Evolutionary conservation across 2,888 invertebrate genomes (phyloP), one percentile per base, ranked within the genome.

Genomic region (Latrodectus elegans): DNA sequence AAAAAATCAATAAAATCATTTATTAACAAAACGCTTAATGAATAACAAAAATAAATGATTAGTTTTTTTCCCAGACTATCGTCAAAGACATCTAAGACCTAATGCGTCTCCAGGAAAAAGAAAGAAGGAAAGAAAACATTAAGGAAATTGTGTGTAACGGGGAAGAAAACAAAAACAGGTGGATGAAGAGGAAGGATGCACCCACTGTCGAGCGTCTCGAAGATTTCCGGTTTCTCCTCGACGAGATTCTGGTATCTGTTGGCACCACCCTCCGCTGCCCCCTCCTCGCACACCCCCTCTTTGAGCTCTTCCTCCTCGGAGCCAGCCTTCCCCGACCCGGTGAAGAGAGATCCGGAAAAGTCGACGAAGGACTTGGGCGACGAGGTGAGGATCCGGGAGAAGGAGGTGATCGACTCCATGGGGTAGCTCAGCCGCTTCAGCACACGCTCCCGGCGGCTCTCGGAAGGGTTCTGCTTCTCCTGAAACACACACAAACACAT

Each of bases 301-400:
- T 82, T 64, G 26, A 15, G 6, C 72, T 72, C 64, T 55, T 85
- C 82, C 38, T 78, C 78, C 72, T 80, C 81, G 22, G 86, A 55
- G 6, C 68, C 79, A 15, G 83, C 84, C 22, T 88, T 81, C 8
- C 92, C 93, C 92, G 74, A 73, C 22, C 96, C 97, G 96, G 97
- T 92, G 96, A 97, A 92, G 96, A 97, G 92, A 96, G 97, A 97
- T 92, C 97, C 96, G 93, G 97, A 97, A 94, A 98, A 96, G 95
- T 97, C 97, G 93, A 97, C 97, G 94, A 98, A 95, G 94, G 96
- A 96, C 94, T 97, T 96, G 92, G 97, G 97, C 92, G 97, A 97
- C 9, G 90, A 88, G 94, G 96, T 96, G 76, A 89, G 97, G 90
- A 97, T 97, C 94, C 97, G 97, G 91, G 96, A 96, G 94, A 97